A percentile compares a stretch with the other conserved stretches of the same genome.
phyloP scores from a whole-genome alignment of 2,797 vertebrate genomes.

The Heliangelus exortis region DNA sequence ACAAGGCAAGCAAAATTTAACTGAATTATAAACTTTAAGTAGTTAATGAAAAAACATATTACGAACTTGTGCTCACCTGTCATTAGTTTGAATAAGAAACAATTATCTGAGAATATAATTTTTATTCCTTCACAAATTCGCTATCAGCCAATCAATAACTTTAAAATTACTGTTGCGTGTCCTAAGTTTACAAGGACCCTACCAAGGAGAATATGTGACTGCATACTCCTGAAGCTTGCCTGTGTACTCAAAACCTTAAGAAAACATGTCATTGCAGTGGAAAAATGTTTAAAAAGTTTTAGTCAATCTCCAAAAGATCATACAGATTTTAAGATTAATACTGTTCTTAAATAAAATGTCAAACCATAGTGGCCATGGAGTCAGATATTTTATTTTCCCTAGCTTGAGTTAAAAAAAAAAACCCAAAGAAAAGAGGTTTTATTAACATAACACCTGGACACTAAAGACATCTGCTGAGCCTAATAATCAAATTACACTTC shows the following conservation, averaged over 20 bases:
- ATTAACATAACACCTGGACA: constrained; percentile 59
- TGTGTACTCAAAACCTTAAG: constrained; percentile 3
- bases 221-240: not conserved
- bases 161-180: not conserved
- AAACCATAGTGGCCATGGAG: constrained; percentile 28
- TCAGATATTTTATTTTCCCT: constrained; percentile 51
- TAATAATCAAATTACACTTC: constrained; percentile 56
- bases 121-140: not conserved
- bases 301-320: constrained; percentile 31
- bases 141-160: not conserved
- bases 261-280: not conserved
- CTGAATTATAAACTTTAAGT: not conserved
- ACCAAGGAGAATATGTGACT: not conserved
- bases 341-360: constrained; percentile 65
- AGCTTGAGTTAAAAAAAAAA: constrained; percentile 65
- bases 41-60: not conserved
- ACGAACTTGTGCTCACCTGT: not conserved
- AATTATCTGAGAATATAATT: not conserved
- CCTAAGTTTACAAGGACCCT: not conserved
- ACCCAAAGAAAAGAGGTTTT: constrained; percentile 59
- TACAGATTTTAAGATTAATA: constrained; percentile 42
- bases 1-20: not conserved
- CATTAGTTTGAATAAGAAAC: not conserved
- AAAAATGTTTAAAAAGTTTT: constrained; percentile 56
- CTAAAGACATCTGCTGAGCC: constrained; percentile 55